Percentiles rank a stretch among this genome's conserved stretches.
phyloP scores from a whole-genome alignment of 1,140 invertebrate genomes.

The Listronotus oregonensis region DNA sequence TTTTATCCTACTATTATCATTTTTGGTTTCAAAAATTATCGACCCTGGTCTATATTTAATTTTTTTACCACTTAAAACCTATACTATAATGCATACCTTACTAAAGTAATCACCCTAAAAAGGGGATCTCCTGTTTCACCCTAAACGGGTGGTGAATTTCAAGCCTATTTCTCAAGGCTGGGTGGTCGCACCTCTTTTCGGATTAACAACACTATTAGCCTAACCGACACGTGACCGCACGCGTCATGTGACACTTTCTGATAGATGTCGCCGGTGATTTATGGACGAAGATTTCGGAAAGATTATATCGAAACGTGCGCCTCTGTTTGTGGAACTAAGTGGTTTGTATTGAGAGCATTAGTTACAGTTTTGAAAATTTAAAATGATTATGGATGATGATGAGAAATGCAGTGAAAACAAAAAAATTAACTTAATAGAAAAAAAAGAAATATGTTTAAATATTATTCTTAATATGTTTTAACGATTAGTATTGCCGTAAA shows the following conservation, averaged over 20 bases:
- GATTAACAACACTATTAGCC: constrained; percentile 46
- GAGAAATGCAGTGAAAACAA: no score
- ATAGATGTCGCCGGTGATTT: constrained; percentile 41
- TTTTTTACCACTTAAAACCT: neutral
- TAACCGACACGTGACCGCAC: constrained; percentile 41
- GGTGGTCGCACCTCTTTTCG: constrained; percentile 41
- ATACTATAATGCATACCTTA: neutral
- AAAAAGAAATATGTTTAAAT: no score
- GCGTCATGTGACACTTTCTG: constrained; percentile 28
- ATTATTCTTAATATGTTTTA: no score
- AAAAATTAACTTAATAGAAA: no score
- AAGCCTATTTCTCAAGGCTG: constrained; percentile 34
- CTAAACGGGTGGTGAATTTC: constrained; percentile 16
- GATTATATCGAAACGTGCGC: constrained; percentile 32
- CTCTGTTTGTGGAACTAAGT: constrained; percentile 42
- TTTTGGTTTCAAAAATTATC: no score
- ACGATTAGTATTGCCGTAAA: no score
- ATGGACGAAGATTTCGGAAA: constrained; percentile 27
- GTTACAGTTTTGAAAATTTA: constrained; percentile 9
- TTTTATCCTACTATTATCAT: no score
- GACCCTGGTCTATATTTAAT: no score
- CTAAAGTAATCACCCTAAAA: neutral
- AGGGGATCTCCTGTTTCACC: constrained; percentile 7
- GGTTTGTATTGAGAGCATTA: constrained; percentile 31
- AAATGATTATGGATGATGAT: neutral